Evolutionary conservation across 2,113 vertebrate genomes (phyloP), one percentile per base, ranked within the genome.

Genomic region (Tupaia tana): DNA sequence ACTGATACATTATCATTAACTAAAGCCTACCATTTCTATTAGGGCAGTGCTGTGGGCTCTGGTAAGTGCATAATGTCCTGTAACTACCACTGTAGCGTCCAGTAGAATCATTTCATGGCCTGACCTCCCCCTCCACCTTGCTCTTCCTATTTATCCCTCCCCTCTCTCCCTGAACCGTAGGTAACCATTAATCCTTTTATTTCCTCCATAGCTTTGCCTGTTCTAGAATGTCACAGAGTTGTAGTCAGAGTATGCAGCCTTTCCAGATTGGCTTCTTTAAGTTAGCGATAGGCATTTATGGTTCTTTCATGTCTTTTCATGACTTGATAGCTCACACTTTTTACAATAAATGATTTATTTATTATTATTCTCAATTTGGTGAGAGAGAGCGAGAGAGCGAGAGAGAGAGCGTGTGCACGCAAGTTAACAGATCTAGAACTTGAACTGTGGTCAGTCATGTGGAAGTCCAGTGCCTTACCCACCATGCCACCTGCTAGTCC

Each of bases 91-190:
- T 67, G 54, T 8, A 25, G 10, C 29, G 6, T 6, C 14, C 12
- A 4, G 64, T 0, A 79, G 52, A 89, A 86, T 0, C 9, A 29
- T 25, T 80, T 79, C 11, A 5, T 29, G 61, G 29, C 29, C 66
- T 10, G 31, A 43, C 1, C 69, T 10, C 59, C 3, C 12, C 58
- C 18, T 43, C 43, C 43, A 43, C 66, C 4, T 2, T 3, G 29
- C 7, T 15, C 73, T 29, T 54, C 22, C 27, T 13, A 2, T n/a
- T 56, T 3, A 27, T 22, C 80, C 6, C 7, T 6, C 3, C 9
- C 18, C 4, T 9, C 9, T 24, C 9, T 11, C 43, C 16, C 5
- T 4, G 1, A 43, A 13, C 2, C 19, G 61, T 12, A 15, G 12
- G 56, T 8, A 75, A 22, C 24, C 52, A 67, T 12, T 20, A 6